Conservation (phyloP, 2,888 invertebrate genomes). For the Cynaeus angustus region DNA sequence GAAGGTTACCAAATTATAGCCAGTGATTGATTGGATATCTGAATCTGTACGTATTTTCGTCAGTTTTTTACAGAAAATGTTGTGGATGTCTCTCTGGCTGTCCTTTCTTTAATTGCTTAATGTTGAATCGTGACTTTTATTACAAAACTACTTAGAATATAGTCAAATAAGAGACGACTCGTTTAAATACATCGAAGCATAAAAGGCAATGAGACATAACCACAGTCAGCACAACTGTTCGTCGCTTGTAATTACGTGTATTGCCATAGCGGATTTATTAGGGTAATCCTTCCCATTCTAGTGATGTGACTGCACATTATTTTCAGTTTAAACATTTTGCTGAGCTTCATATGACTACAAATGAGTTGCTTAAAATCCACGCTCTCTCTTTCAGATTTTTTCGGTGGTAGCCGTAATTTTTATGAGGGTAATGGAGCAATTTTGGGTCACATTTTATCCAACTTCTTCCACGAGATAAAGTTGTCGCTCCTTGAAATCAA, state of each 20-base stretch:
- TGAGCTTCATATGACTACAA: constrained; percentile 22
- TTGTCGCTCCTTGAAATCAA: background rate
- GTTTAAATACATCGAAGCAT: background rate
- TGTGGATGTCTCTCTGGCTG: too few species aligned
- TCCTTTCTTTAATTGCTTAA: too few species aligned
- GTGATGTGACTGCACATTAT: constrained; percentile 32
- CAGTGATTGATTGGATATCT: too few species aligned
- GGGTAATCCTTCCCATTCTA: constrained; percentile 36
- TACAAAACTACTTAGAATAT: background rate
- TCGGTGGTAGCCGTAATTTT: background rate
- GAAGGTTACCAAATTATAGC: too few species aligned
- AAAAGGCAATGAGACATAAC: constrained; percentile 11
- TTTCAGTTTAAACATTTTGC: constrained; percentile 24
- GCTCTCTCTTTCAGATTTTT: constrained; percentile 7
- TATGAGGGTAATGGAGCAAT: constrained; percentile 3
- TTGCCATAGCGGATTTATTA: constrained; percentile 25
- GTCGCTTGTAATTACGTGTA: constrained; percentile 25
- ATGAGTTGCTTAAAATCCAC: constrained; percentile 24
- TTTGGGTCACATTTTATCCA: constrained; percentile 6
- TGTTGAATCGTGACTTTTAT: background rate
- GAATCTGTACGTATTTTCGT: too few species aligned
- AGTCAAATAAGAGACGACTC: background rate
- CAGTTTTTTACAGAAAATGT: too few species aligned
- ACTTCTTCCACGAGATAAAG: constrained; percentile 1
- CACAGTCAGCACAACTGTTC: constrained; percentile 21